Evolutionary conservation across 2,113 vertebrate genomes (phyloP).

Genomic region (Falco punctatus): DNA sequence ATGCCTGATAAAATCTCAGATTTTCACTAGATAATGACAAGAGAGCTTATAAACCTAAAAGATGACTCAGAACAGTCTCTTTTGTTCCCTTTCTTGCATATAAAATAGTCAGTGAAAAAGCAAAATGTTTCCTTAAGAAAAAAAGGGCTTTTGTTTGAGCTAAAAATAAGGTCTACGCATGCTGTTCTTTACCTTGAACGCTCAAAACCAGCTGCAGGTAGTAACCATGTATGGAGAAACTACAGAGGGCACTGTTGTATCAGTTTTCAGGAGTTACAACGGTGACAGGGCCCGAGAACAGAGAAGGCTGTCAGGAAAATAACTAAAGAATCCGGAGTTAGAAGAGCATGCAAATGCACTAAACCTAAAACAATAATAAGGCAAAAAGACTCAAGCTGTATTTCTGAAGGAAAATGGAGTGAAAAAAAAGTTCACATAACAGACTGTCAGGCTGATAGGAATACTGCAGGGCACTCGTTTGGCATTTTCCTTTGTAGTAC

Average conservation of each 20-base stretch:
- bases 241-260: constrained; percentile 83
- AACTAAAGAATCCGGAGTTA: constrained; percentile 42
- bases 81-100: constrained; percentile 65
- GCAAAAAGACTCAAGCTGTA: constrained; percentile 43
- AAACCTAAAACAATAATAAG: constrained; percentile 70
- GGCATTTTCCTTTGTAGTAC: constrained; percentile 71
- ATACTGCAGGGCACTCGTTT: constrained; percentile 15
- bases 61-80: constrained; percentile 55
- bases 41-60: constrained; percentile 54
- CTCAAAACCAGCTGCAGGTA: constrained; percentile 25
- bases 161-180: constrained; percentile 65
- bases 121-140: constrained; percentile 63
- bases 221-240: constrained; percentile 27
- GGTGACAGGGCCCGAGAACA: not conserved
- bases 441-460: constrained; percentile 66
- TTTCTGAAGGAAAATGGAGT: constrained; percentile 69
- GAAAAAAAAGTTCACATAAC: constrained; percentile 66
- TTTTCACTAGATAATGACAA: constrained; percentile 72
- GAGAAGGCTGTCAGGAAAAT: constrained; percentile 43
- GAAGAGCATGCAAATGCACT: constrained; percentile 71
- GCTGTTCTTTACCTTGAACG: constrained; percentile 57
- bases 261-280: constrained; percentile 69
- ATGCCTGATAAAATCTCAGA: constrained; percentile 70
- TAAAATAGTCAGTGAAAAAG: constrained; percentile 60
- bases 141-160: constrained; percentile 46